A percentile compares a stretch with the other conserved stretches of the same genome.
These are phyloP conservation scores for Egretta garzetta DNA, from an alignment of 2,113 vertebrate species.

Conservation along the genomic window DNA sequence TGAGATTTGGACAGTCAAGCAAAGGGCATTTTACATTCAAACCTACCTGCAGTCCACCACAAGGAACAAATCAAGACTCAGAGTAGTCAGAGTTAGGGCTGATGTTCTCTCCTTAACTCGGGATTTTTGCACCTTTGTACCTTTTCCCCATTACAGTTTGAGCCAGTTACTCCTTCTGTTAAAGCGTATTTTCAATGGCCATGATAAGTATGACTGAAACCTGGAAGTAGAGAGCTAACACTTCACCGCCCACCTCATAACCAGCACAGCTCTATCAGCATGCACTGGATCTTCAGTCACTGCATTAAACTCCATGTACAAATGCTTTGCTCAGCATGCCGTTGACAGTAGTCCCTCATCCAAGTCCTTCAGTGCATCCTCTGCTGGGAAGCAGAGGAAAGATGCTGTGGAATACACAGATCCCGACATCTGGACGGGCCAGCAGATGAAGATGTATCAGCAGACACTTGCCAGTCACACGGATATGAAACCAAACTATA, in stretches of 20 bases:
- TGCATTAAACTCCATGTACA: neutral
- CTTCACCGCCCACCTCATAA: neutral
- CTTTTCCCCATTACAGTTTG: neutral
- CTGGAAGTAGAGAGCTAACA: neutral
- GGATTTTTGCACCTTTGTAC: neutral
- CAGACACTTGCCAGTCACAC: neutral
- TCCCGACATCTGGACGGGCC: neutral
- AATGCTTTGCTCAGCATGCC: neutral
- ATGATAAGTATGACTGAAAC: neutral
- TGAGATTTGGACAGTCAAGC: neutral
- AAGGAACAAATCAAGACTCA: slow-evolving; percentile 23
- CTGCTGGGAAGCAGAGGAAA: neutral
- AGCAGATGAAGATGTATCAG: neutral
- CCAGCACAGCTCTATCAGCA: neutral
- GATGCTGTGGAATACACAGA: neutral
- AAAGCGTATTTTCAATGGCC: neutral
- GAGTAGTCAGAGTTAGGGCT: slow-evolving; percentile 65
- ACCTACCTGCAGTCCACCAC: slow-evolving; percentile 55
- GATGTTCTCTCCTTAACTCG: slow-evolving; percentile 68
- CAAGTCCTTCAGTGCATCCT: neutral
- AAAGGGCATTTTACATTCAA: slow-evolving; percentile 36
- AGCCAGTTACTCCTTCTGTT: neutral
- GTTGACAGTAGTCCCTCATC: neutral
- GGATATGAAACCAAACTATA: neutral
- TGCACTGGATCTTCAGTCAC: neutral